Percentiles rank a stretch among this genome's conserved stretches.
Conservation (phyloP, 2,113 vertebrate species). For the Miniopterus natalensis region DNA sequence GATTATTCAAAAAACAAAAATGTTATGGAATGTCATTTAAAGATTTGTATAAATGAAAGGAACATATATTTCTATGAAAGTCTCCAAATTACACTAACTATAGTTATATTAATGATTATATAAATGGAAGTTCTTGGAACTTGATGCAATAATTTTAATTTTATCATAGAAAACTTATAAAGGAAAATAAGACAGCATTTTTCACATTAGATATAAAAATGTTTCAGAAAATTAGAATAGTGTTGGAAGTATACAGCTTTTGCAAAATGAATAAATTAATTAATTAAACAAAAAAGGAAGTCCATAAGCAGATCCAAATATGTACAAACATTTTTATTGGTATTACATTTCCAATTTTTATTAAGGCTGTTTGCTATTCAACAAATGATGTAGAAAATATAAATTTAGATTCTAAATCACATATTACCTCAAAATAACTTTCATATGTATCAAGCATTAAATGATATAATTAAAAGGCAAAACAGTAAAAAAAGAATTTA, state of each 20-base stretch:
- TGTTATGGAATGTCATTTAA: not conserved
- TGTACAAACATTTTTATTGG: not conserved
- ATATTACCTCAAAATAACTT: not conserved
- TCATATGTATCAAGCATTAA: not conserved
- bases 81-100: not conserved
- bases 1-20: not conserved
- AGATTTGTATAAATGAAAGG: not conserved
- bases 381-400: not conserved
- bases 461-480: not conserved
- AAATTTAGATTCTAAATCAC: not conserved
- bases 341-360: not conserved
- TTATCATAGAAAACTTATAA: not conserved
- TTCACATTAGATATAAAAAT: not conserved
- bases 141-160: not conserved
- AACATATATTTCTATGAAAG: not conserved
- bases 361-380: not conserved
- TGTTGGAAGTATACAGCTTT: not conserved
- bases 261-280: not conserved
- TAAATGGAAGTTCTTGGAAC: not conserved
- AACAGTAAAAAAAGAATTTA: not conserved
- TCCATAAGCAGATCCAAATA: not conserved
- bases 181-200: not conserved
- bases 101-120: not conserved
- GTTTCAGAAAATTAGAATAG: not conserved
- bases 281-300: not conserved